Percentiles rank a stretch among this genome's conserved stretches.
Evolutionary conservation across 37 sponge, comb jelly and placozoan genomes (phyloP).

Genomic region (Theonella swinhoei): DNA sequence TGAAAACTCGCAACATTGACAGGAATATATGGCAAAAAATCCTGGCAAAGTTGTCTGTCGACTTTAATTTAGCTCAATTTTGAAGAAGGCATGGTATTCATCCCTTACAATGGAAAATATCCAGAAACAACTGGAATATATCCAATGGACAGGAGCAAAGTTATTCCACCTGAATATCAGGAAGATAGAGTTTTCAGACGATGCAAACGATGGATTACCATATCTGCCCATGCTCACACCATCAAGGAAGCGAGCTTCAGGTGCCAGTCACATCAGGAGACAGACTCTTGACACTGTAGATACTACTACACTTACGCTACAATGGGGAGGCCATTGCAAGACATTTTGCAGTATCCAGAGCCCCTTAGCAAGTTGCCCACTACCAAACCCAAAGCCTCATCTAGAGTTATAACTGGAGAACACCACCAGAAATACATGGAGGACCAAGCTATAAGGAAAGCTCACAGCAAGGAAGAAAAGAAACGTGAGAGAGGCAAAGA

Average conservation of each 20-base stretch:
- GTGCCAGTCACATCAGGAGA: no score
- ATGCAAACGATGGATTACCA: not conserved
- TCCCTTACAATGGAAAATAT: constrained; percentile 53
- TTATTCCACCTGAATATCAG: not conserved
- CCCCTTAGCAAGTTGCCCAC: no score
- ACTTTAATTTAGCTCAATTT: constrained; percentile 4
- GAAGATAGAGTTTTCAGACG: not conserved
- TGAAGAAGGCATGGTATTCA: constrained; percentile 44
- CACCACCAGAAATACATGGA: no score
- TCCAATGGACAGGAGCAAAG: constrained; percentile 18
- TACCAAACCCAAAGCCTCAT: no score
- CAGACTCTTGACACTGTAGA: no score
- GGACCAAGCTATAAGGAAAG: no score
- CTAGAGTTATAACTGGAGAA: no score
- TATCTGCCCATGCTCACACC: not conserved
- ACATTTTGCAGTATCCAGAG: no score
- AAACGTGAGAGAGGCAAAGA: no score
- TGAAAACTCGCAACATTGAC: constrained; percentile 55
- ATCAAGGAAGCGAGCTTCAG: not conserved
- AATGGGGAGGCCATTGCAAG: no score
- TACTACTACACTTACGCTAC: no score
- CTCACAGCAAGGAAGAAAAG: no score
- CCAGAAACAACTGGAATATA: constrained; percentile 42
- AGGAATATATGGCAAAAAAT: constrained; percentile 2
- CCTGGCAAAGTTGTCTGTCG: constrained; percentile 33